Conservation (phyloP, 2,888 invertebrate genomes). For the Apodemia mormo region DNA sequence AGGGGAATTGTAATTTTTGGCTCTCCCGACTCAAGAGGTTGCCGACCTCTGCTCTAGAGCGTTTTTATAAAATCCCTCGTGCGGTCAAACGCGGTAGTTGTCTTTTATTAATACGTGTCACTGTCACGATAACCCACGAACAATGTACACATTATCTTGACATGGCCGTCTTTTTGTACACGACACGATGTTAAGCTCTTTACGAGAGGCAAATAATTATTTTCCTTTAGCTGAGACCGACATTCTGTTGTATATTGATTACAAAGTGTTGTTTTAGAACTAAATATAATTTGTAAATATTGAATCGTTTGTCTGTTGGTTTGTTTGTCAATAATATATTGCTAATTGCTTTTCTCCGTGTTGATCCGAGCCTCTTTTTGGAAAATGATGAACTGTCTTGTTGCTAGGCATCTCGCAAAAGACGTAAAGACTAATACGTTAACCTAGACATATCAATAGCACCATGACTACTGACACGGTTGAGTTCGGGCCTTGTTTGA, state of each 20-base stretch:
- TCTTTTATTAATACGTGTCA: slow-evolving; percentile 78
- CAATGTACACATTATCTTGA: slow-evolving; percentile 59
- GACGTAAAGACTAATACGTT: no score
- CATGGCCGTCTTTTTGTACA: slow-evolving; percentile 57
- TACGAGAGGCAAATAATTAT: slow-evolving; percentile 14
- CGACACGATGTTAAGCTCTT: slow-evolving; percentile 26
- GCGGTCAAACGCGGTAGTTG: slow-evolving; percentile 62
- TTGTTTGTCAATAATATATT: not conserved
- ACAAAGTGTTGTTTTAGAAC: not conserved
- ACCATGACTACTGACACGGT: no score
- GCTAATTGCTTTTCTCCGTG: no score
- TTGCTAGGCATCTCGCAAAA: no score
- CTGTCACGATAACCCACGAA: slow-evolving; percentile 66
- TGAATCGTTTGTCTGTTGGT: not conserved
- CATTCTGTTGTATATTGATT: not conserved
- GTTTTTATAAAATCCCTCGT: slow-evolving; percentile 44
- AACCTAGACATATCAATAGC: no score
- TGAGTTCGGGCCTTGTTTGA: no score
- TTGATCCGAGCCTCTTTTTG: no score
- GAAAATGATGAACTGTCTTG: no score
- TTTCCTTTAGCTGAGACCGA: not conserved
- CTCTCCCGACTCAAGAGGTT: not conserved
- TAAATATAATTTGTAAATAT: not conserved
- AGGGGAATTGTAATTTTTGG: no score
- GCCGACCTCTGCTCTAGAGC: not conserved